Percentiles rank a stretch among this genome's conserved stretches.
Evolutionary conservation across 2,888 invertebrate species (phyloP).

Genomic region (Pachymerium ferrugineum): DNA sequence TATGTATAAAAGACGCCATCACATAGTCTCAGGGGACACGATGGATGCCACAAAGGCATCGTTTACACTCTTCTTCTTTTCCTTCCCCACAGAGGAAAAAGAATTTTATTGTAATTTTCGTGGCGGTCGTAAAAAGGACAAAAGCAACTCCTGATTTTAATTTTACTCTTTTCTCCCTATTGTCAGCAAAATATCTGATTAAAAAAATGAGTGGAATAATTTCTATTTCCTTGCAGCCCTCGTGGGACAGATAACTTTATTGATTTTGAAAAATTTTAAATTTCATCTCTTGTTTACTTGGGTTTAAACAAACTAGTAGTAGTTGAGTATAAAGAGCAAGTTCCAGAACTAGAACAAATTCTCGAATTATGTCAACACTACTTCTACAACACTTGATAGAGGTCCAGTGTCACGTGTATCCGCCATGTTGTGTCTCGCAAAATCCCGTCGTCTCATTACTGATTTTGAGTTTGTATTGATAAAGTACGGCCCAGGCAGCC

Average conservation of each 20-base stretch:
- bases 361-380: no score
- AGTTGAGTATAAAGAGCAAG: no score
- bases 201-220: background rate
- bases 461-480: no score
- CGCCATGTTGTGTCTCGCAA: no score
- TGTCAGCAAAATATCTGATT: background rate
- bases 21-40: background rate
- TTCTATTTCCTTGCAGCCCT: background rate
- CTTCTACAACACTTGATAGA: no score
- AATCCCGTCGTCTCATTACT: no score
- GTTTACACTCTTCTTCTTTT: background rate
- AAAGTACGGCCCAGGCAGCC: no score
- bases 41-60: background rate
- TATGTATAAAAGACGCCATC: background rate
- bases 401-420: no score
- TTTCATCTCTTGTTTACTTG: no score
- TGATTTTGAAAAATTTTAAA: no score
- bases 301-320: no score
- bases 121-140: background rate
- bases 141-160: background rate
- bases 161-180: background rate
- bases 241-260: background rate
- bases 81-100: background rate
- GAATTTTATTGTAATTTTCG: background rate
- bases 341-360: no score